Percentiles rank a stretch among this genome's conserved stretches.
phyloP scores from a whole-genome alignment of 1,140 invertebrate genomes.

The Macrostomum lignano region DNA sequence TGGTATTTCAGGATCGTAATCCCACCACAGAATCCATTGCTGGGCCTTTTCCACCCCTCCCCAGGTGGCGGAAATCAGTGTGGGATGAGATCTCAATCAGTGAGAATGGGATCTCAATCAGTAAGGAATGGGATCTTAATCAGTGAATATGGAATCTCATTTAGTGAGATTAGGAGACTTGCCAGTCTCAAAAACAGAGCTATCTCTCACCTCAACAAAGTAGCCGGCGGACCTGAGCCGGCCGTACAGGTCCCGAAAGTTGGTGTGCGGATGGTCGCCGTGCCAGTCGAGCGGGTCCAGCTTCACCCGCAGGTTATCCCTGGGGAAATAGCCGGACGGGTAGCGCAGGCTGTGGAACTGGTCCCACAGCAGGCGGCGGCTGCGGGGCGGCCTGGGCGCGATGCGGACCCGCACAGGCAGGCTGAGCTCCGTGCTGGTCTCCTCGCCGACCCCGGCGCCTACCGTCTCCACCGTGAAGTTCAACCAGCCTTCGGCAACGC shows the following conservation, averaged over 20 bases:
- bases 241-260: slow-evolving; percentile 69
- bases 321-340: slow-evolving; percentile 73
- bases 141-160: no score
- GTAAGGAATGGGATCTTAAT: no score
- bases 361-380: slow-evolving; percentile 51
- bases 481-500: slow-evolving; percentile 49
- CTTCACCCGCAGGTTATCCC: slow-evolving; percentile 71
- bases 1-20: no score
- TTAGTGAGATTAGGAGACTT: no score
- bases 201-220: slow-evolving; percentile 80
- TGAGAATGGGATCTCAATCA: no score
- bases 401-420: no score
- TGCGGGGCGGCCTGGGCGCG: no score
- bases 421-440: no score
- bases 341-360: slow-evolving; percentile 81
- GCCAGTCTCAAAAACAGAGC: no score
- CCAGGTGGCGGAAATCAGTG: no score
- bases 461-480: slow-evolving; percentile 52
- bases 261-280: slow-evolving; percentile 82
- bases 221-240: slow-evolving; percentile 60
- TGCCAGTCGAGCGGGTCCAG: slow-evolving; percentile 81
- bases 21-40: neutral
- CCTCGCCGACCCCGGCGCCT: slow-evolving; percentile 18
- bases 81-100: no score
- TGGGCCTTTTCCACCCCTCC: neutral